Percentiles rank a stretch among this genome's conserved stretches.
Evolutionary conservation across 2,888 invertebrate species (phyloP).

Genomic region (Tachystola acroxantha): DNA sequence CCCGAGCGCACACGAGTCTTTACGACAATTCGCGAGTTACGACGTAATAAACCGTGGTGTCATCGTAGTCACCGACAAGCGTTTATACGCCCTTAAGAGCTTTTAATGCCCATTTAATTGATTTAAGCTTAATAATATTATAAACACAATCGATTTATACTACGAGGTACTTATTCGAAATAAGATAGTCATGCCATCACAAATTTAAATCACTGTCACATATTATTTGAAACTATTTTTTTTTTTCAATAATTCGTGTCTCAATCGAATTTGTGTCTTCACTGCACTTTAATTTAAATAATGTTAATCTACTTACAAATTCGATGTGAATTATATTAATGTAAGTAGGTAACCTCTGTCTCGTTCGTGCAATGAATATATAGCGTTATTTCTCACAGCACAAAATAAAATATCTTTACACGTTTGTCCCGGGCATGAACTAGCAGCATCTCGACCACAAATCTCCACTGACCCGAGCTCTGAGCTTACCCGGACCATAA

Average conservation of each 20-base stretch:
- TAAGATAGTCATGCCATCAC: neutral
- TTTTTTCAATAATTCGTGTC: neutral
- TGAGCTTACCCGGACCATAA: slow-evolving; percentile 49
- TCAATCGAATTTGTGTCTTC: too few species aligned
- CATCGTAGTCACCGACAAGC: slow-evolving; percentile 45
- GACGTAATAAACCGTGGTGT: slow-evolving; percentile 51
- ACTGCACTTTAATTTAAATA: slow-evolving; percentile 8
- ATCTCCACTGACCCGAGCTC: slow-evolving; percentile 35
- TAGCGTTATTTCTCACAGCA: neutral
- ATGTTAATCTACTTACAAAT: too few species aligned
- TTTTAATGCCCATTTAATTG: slow-evolving; percentile 52
- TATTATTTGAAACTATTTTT: slow-evolving; percentile 7
- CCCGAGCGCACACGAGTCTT: slow-evolving; percentile 43
- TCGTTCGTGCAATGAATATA: too few species aligned
- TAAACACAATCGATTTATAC: slow-evolving; percentile 14
- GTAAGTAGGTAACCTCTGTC: too few species aligned
- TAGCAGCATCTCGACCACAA: slow-evolving; percentile 20
- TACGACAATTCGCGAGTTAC: slow-evolving; percentile 57
- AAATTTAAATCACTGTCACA: slow-evolving; percentile 9
- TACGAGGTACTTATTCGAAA: slow-evolving; percentile 6
- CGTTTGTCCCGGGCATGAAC: slow-evolving; percentile 1
- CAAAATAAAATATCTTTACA: neutral
- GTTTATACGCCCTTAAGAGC: slow-evolving; percentile 40
- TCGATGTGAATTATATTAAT: too few species aligned
- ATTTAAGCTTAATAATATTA: slow-evolving; percentile 28